Percentiles rank a stretch among this genome's conserved stretches.
These are phyloP conservation scores for Glaucomys volans DNA, from an alignment of 2,113 vertebrate species.

Conservation along the genomic window DNA sequence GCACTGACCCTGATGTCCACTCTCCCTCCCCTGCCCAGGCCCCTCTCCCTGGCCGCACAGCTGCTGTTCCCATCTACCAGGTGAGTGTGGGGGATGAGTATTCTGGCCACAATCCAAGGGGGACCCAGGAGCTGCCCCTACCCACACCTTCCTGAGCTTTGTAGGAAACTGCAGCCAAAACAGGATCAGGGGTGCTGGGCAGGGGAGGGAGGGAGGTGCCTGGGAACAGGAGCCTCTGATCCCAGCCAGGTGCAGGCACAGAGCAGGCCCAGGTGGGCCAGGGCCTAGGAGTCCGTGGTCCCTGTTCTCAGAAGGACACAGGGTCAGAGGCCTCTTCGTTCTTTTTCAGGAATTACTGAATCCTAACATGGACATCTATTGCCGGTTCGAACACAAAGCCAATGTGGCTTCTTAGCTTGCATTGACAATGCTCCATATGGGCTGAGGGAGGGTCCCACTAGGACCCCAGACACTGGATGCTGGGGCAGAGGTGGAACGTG, in stretches of 20 bases:
- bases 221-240: no score
- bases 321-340: neutral
- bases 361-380: neutral
- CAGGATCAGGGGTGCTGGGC: rapidly evolving
- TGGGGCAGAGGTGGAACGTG: neutral
- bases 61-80: neutral
- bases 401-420: neutral
- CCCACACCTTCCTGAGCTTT: neutral
- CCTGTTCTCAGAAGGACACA: neutral
- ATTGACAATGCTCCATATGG: rapidly evolving
- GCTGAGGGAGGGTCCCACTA: neutral
- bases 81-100: neutral
- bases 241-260: neutral
- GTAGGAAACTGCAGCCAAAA: neutral
- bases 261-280: neutral
- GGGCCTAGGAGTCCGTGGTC: no score
- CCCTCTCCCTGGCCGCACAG: rapidly evolving
- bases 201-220: neutral
- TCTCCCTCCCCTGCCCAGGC: neutral
- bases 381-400: neutral
- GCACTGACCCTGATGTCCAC: neutral
- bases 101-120: neutral
- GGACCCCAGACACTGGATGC: no score
- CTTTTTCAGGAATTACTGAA: neutral
- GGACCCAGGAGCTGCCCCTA: neutral